Base-by-base conservation (phyloP, 2,797 vertebrate genomes). In the Sylvia borin region DNA sequence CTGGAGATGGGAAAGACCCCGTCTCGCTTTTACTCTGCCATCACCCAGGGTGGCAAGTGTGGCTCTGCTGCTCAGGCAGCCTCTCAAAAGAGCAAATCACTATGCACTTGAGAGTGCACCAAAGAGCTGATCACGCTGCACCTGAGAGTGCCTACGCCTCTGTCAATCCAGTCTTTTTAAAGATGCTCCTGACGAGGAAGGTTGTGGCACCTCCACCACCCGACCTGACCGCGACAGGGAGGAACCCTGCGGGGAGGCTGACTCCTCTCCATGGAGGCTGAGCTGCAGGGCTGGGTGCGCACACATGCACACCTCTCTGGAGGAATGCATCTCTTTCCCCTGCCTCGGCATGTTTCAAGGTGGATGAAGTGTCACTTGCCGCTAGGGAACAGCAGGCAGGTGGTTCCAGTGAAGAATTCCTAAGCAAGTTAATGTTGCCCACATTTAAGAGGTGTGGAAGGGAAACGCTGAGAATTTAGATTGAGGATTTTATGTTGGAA, bases 221-320 rank as follows among this genome's bases (percentile, higher is more conserved):
- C 3, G 48, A 9, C 48, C 25, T 9, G 25, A 26, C 48, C 25
- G 5, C 25, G 13, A 50, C 48, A 26, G 48, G 3, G 13, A 93
- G 31, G 51, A 53, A 6, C 32, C 38, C 17, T 0, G 15, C 50
- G 21, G 53, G 45, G 34, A 86, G 38, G 47, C 65, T 78, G 73
- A 26, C 43, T 7, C 0, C 5, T 57, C 21, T 54, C 80, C 0
- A 0, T 20, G 48, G 67, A 22, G 31, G 36, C 34, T 67, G 26
- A 32, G 45, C 67, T 16, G 7, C 0, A 1, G 31, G 80, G 47
- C n/a, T 88, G 68, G 40, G 10, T 51, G 55, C 43, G 13, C 40
- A 26, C 3, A 0, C 13, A 27, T 29, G 19, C 9, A 10, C 17
- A 9, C 16, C 22, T 36, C 9, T 47, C 68, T 31, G 3, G 27